Conservation (phyloP, 2,888 invertebrate genomes). For the Coenonympha arcania region DNA sequence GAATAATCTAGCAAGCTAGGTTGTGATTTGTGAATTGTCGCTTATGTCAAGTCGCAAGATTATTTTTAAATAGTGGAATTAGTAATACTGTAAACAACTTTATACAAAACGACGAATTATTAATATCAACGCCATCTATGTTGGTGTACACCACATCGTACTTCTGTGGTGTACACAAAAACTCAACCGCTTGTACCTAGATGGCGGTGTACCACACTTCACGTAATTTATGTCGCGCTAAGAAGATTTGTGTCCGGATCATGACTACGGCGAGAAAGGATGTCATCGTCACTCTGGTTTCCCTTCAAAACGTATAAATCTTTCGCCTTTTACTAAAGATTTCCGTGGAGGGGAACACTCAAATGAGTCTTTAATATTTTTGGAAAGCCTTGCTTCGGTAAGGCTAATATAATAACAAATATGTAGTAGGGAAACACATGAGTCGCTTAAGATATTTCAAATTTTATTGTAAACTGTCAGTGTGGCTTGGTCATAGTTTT, state of each 20-base stretch:
- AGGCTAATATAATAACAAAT: too few species aligned
- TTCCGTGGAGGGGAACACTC: slow-evolving; percentile 83
- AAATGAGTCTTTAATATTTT: slow-evolving; percentile 1
- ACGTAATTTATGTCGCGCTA: background rate
- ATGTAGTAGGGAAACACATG: too few species aligned
- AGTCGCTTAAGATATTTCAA: too few species aligned
- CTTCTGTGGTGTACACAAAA: background rate
- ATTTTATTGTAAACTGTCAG: too few species aligned
- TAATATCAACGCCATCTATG: background rate
- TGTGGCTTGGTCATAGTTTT: too few species aligned
- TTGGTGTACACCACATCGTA: background rate
- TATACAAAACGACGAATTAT: background rate
- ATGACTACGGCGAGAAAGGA: background rate
- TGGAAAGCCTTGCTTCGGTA: background rate
- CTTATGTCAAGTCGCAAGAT: too few species aligned
- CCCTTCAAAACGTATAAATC: slow-evolving; percentile 74
- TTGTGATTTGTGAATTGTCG: too few species aligned
- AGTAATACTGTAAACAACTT: background rate
- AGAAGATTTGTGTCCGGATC: background rate
- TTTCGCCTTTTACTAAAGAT: slow-evolving; percentile 87
- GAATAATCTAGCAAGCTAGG: too few species aligned
- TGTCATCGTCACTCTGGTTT: slow-evolving; percentile 2
- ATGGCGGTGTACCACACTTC: background rate
- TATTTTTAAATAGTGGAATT: too few species aligned
- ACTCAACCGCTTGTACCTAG: background rate